Conservation (phyloP, 2,888 invertebrate genomes). For the Entomobrya proxima region DNA sequence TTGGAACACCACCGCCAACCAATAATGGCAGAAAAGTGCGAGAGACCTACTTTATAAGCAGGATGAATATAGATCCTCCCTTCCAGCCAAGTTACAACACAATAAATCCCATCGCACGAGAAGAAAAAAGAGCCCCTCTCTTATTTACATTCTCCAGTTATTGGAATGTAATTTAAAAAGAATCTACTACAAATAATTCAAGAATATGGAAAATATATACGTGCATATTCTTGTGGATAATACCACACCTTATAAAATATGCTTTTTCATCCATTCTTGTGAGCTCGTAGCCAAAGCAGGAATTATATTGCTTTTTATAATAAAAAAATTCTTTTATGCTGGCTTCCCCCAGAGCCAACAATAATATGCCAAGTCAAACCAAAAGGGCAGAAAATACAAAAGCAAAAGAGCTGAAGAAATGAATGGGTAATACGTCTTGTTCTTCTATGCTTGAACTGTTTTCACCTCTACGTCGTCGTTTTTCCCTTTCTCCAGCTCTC, state of each 20-base stretch:
- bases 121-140: background rate
- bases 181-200: slow-evolving; percentile 56
- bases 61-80: background rate
- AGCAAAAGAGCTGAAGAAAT: slow-evolving; percentile 28
- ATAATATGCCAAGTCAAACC: slow-evolving; percentile 22
- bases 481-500: background rate
- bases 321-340: slow-evolving; percentile 11
- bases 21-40: background rate
- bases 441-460: slow-evolving; percentile 43
- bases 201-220: background rate
- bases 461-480: slow-evolving; percentile 40
- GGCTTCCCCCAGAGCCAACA: slow-evolving; percentile 12
- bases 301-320: background rate
- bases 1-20: background rate
- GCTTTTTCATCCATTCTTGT: slow-evolving; percentile 9
- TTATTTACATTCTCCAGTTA: slow-evolving; percentile 35
- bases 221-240: background rate
- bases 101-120: background rate
- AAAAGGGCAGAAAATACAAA: slow-evolving; percentile 35
- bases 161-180: slow-evolving; percentile 51
- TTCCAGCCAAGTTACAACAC: slow-evolving; percentile 1
- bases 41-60: background rate
- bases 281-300: background rate
- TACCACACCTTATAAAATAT: too few relatives aligned
- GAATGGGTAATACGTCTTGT: slow-evolving; percentile 54